phyloP scores from a whole-genome alignment of 2,113 vertebrate genomes.

The Microtus montanus region DNA sequence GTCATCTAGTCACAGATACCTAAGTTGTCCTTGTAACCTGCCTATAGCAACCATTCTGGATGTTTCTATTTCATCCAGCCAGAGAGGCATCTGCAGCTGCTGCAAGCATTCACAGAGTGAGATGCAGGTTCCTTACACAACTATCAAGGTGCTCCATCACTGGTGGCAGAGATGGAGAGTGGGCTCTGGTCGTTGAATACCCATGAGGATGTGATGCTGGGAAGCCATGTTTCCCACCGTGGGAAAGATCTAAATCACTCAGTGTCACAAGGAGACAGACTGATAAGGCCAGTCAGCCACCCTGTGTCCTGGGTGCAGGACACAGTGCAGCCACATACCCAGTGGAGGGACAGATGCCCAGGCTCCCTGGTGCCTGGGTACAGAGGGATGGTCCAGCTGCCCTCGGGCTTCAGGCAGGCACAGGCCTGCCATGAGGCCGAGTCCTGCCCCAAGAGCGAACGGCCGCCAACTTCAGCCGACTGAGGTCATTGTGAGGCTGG shows the following conservation, averaged over 20 bases:
- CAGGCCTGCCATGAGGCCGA: accelerated
- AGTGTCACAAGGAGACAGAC: background rate
- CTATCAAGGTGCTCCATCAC: no score
- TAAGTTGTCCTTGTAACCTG: background rate
- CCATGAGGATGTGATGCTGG: accelerated
- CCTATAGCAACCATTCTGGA: no score
- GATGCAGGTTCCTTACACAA: accelerated
- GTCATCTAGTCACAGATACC: background rate
- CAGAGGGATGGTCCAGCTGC: background rate
- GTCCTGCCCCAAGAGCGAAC: accelerated
- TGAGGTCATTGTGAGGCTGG: constrained; percentile 6
- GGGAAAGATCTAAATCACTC: background rate
- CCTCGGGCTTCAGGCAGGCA: background rate
- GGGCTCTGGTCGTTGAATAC: accelerated
- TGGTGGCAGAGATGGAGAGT: accelerated
- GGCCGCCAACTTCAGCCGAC: background rate
- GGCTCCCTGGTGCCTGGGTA: background rate
- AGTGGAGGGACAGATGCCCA: background rate
- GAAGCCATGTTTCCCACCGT: accelerated
- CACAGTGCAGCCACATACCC: no score
- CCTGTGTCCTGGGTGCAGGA: background rate
- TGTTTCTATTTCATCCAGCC: background rate
- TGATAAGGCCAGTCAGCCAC: background rate
- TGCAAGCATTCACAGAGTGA: background rate
- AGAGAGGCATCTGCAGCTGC: background rate